These are phyloP conservation scores for Melanotaenia duboulayi DNA, from an alignment of 2,113 vertebrate species.

Conservation along the genomic window DNA sequence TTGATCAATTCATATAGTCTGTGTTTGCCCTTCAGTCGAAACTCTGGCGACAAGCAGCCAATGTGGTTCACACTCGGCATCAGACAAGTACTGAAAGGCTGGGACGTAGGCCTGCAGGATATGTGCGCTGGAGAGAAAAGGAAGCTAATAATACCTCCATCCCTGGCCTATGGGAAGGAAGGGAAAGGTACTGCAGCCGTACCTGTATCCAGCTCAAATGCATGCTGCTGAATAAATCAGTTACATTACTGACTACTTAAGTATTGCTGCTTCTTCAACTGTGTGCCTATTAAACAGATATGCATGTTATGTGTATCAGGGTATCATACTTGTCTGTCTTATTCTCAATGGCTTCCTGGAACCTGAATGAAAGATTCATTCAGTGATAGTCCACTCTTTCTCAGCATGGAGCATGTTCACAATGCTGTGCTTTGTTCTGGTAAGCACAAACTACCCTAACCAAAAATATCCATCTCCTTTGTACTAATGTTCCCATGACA, in stretches of 20 bases:
- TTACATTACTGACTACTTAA: not conserved
- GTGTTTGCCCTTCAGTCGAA: slow-evolving; percentile 78
- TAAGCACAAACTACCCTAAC: slow-evolving; percentile 52
- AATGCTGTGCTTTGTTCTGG: slow-evolving; percentile 46
- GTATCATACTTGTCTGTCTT: slow-evolving; percentile 27
- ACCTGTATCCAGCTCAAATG: not conserved
- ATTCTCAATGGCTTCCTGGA: slow-evolving; percentile 50
- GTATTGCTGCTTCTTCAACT: not conserved
- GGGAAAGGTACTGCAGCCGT: slow-evolving; percentile 86
- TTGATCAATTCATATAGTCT: not conserved
- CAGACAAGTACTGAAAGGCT: slow-evolving; percentile 89
- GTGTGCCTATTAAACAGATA: not conserved
- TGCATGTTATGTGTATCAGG: slow-evolving; percentile 1
- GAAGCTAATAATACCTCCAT: slow-evolving; percentile 88
- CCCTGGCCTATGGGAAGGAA: slow-evolving; percentile 92
- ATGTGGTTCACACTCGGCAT: slow-evolving; percentile 95
- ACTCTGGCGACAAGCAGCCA: slow-evolving; percentile 87
- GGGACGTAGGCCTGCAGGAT: slow-evolving; percentile 90
- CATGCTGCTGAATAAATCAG: slow-evolving; percentile 11
- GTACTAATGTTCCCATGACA: not conserved
- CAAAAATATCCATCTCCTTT: not conserved
- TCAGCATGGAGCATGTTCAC: slow-evolving; percentile 63
- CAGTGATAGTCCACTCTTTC: slow-evolving; percentile 34
- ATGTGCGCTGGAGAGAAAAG: slow-evolving; percentile 95
- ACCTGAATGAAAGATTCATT: slow-evolving; percentile 49